Evolutionary conservation across 2,797 vertebrate genomes (phyloP).

Genomic region (Enteromius thamalakanensis): DNA sequence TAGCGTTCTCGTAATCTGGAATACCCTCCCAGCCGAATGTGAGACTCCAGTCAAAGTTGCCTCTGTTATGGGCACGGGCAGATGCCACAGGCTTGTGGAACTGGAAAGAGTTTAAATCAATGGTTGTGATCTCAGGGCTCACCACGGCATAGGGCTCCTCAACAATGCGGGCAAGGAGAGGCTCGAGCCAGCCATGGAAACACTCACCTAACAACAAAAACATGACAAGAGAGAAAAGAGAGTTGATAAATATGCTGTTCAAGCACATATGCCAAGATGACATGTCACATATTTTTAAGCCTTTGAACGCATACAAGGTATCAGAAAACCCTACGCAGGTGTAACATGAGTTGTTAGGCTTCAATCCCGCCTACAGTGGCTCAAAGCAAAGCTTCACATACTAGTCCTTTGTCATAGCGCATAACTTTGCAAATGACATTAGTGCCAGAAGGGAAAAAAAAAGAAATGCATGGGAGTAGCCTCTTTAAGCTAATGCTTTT

Average conservation of each 20-base stretch:
- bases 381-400: neutral
- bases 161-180: conserved; percentile 88
- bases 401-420: neutral
- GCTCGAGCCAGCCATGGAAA: conserved; percentile 95
- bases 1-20: conserved; percentile 77
- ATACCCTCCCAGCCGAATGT: conserved; percentile 90
- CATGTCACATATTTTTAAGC: neutral
- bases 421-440: conserved; percentile 17
- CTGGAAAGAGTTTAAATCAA: conserved; percentile 88
- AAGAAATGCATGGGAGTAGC: neutral
- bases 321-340: neutral
- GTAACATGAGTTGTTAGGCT: neutral
- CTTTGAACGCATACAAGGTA: neutral
- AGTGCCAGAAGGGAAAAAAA: neutral
- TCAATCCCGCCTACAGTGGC: neutral
- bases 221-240: neutral
- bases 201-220: conserved; percentile 84
- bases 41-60: conserved; percentile 96
- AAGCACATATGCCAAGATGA: neutral
- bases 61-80: conserved; percentile 84
- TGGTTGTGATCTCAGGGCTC: conserved; percentile 92
- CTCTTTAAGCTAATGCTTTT: neutral
- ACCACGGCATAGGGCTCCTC: conserved; percentile 90
- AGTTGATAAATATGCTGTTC: neutral
- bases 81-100: conserved; percentile 83